These are phyloP conservation scores for Orthosia gothica DNA, from an alignment of 2,888 invertebrate genomes.

Conservation along the genomic window DNA sequence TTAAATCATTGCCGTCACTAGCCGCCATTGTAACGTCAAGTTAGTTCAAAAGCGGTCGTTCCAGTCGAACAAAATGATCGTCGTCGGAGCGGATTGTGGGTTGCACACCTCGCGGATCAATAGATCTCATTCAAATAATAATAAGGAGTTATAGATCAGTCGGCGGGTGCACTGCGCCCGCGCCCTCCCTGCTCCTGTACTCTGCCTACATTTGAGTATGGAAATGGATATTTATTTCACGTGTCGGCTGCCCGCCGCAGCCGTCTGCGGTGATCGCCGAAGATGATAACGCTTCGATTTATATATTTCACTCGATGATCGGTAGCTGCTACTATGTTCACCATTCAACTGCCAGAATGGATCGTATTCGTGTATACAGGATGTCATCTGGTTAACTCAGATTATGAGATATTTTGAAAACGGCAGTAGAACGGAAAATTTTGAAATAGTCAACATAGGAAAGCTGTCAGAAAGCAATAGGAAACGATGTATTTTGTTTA, in stretches of 20 bases:
- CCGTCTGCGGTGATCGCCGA: conserved; percentile 87
- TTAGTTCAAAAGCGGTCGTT: conserved; percentile 91
- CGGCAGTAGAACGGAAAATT: background rate
- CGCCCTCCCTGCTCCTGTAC: conserved; percentile 75
- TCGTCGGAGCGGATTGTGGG: conserved; percentile 85
- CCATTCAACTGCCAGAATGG: conserved; percentile 84
- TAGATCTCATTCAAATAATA: conserved; percentile 92
- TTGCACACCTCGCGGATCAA: conserved; percentile 90
- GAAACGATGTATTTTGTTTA: background rate
- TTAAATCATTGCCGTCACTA: conserved; percentile 91
- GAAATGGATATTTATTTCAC: conserved; percentile 90
- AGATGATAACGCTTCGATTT: conserved; percentile 90
- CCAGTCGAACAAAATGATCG: conserved; percentile 91
- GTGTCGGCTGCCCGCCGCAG: conserved; percentile 79
- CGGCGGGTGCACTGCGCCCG: conserved; percentile 75
- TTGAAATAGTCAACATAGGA: background rate
- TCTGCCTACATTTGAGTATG: conserved; percentile 86
- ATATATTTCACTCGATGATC: conserved; percentile 90
- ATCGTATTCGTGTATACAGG: conserved; percentile 79
- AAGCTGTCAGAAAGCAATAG: background rate
- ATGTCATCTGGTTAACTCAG: conserved; percentile 27
- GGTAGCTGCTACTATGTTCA: conserved; percentile 84
- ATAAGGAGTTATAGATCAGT: conserved; percentile 91
- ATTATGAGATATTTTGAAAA: background rate
- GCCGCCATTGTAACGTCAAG: conserved; percentile 90